Percentiles rank a stretch among this genome's conserved stretches.
Conservation (phyloP, 1,140 invertebrate species). For the Apis mellifera region Amel_HAv3.1 CM009942.2:2748501-2749000, state of each 20-base stretch:
- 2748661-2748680: slow-evolving; percentile 63
- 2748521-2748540: neutral
- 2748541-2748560: slow-evolving; percentile 30
- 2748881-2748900: slow-evolving; percentile 68
- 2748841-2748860: slow-evolving; percentile 48
- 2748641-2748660: slow-evolving; percentile 77
- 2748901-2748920: slow-evolving; percentile 77
- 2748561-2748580: slow-evolving; percentile 60
- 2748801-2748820: slow-evolving; percentile 57
- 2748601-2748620: slow-evolving; percentile 60
- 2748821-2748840: slow-evolving; percentile 62
- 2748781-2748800: slow-evolving; percentile 61
- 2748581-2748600: slow-evolving; percentile 55
- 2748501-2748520: too few relatives aligned
- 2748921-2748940: slow-evolving; percentile 71
- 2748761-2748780: slow-evolving; percentile 59
- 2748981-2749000: slow-evolving; percentile 12
- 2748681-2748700: slow-evolving; percentile 61
- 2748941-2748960: slow-evolving; percentile 68
- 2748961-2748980: slow-evolving; percentile 20
- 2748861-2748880: slow-evolving; percentile 56
- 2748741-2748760: slow-evolving; percentile 54
- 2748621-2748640: slow-evolving; percentile 75
- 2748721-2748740: slow-evolving; percentile 67
- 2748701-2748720: slow-evolving; percentile 57